Base-by-base conservation (phyloP, 2,888 invertebrate species). In the Drosophila formosana region DNA sequence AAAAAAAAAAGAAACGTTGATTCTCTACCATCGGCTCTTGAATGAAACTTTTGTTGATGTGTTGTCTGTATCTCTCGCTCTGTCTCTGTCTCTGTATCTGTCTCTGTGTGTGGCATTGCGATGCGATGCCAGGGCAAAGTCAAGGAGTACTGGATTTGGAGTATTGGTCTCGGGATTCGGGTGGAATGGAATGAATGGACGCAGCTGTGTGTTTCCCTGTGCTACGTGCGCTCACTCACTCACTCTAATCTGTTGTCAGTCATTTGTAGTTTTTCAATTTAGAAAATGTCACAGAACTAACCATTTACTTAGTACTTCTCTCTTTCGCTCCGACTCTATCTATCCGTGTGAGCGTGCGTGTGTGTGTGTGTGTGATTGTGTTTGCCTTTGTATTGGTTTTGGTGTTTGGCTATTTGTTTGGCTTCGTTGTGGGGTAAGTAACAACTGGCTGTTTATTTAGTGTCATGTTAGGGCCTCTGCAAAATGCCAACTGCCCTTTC, bases 241-340 rank as follows among this genome's bases (percentile, higher is more conserved):
- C 61, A 67, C 72, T 76, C 76, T 89, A 81, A 89, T 81, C 89
- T 84, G 79, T 74, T 87, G 85, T 85, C 89, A 89, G 78, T 85
- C 88, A 84, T 89, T 85, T 84, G 85, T 81, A 89, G 82, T 89
- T 89, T 87, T 85, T 85, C 85, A 89, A 89, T 89, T 85, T 87
- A 66, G 85, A 84, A 78, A 85, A 87, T 85, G 85, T 89, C 88
- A 89, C 88, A 83, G 74, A 80, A 74, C 87, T 78, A 81, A 84
- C 85, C 85, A 87, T 85, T 85, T 89, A 82, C 82, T 88, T 82
- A 71, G 58, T 47, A 23, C 55, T 32, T 11, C 30, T 39, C 53
- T 37, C 37, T 34, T 25, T 56, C 9, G 5, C 32, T 34, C 32
- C 32, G 8, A 6, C 30, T 39, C 52, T 50, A 26, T 30, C 11